Base-by-base conservation (phyloP, 2,797 vertebrate genomes). In the Pseudochaenichthys georgianus region DNA sequence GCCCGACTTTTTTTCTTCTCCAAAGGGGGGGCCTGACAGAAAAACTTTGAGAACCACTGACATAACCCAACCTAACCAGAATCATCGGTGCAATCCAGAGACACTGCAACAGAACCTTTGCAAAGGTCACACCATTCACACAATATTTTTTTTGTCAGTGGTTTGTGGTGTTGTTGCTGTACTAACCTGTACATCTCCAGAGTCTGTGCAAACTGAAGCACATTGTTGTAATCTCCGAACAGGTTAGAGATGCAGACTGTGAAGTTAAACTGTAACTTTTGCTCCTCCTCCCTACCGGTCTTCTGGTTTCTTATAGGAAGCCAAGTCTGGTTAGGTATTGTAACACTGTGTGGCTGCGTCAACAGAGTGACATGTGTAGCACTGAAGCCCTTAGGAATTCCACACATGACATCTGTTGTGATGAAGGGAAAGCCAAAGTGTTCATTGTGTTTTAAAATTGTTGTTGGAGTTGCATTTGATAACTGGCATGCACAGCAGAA, bases 111-210 rank as follows among this genome's bases (percentile, higher is more conserved):
- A 42, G 10, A 50, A 42, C 34, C 3, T 50, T 38, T 46, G 41
- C 16, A 54, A 67, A 21, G 53, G 3, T 57, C 3, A 46, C 0
- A 28, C 3, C 11, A 5, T 66, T 57, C 7, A 34, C 34, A 34
- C 34, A n/a, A n/a, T n/a, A n/a, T 34, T 34, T 34, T 34, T 34
- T 34, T 8, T 8, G 6, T 34, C 34, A 34, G 34, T 34, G 34
- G 5, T 8, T 34, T 34, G 34, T 34, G 34, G 34, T 34, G 34
- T 34, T 34, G 60, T 47, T 9, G 31, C 31, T 0, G 17, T 47
- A 19, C 89, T 85, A 2, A 92, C 89, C 69, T 92, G 86, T 94
- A 94, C 83, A 94, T 92, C 80, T 95, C 94, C 72, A 94, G 83
- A 3, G 81, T 75, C 78, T 94, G 92, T 47, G 91, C 87, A 64